phyloP scores from a whole-genome alignment of 2,888 invertebrate species.

The Eustalomyia histrio region DNA sequence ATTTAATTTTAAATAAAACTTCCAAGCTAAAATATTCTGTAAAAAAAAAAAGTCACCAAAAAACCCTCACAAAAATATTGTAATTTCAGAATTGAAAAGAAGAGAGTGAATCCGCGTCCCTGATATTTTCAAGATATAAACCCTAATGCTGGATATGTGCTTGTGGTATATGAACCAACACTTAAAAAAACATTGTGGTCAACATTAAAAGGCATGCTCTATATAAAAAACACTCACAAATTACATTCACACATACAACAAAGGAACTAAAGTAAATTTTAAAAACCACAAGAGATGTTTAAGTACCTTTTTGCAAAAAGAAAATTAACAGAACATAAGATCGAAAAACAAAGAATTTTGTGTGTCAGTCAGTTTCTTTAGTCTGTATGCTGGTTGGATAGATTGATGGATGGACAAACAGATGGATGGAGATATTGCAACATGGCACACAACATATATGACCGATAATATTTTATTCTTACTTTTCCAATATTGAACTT shows the following conservation, averaged over 20 bases:
- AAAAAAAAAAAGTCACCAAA: no score
- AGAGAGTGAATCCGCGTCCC: no score
- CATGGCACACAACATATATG: slow-evolving; percentile 50
- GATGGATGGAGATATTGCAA: slow-evolving; percentile 24
- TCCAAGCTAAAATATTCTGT: no score
- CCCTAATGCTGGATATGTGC: no score
- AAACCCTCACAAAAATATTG: no score
- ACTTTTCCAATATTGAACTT: slow-evolving; percentile 10
- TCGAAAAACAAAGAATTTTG: slow-evolving; percentile 9
- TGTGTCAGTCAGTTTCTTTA: not conserved
- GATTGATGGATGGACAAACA: not conserved
- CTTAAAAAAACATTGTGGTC: slow-evolving; percentile 43
- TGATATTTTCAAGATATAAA: no score
- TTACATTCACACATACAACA: slow-evolving; percentile 38
- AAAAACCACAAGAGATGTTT: slow-evolving; percentile 56
- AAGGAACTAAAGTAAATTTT: slow-evolving; percentile 43
- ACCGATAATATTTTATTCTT: slow-evolving; percentile 13
- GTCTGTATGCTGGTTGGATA: not conserved
- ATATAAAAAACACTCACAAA: no score
- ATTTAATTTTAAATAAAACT: no score
- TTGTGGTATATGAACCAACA: slow-evolving; percentile 2
- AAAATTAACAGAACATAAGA: slow-evolving; percentile 34
- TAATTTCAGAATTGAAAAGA: no score
- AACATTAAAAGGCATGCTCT: slow-evolving; percentile 23
- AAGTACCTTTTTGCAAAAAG: slow-evolving; percentile 42